Evolutionary conservation across 2,113 vertebrate genomes (phyloP), one percentile per base, ranked within the genome.

Genomic region (Erythrocercus mccallii): DNA sequence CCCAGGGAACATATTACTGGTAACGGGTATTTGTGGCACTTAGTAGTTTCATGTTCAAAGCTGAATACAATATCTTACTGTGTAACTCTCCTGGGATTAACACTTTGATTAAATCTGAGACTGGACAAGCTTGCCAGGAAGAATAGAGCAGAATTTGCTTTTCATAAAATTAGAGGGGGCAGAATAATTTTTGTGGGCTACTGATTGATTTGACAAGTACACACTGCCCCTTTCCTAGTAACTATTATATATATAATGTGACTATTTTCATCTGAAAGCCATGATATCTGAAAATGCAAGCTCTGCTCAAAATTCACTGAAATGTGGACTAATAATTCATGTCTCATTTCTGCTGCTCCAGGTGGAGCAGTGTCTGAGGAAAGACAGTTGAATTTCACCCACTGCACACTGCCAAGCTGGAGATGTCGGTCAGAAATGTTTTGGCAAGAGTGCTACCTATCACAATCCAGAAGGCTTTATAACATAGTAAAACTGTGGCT

Each of bases 81-180:
- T 96, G 96, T 94, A 97, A 97, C 94, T 96, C 92, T 95, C 88
- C 60, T 45, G 94, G 96, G 96, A 95, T 97, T 97, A 97, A 94
- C 93, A 96, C 95, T 94, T 91, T 77, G 94, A 96, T 96, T 97
- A 96, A 96, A 96, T 95, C 72, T 92, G 81, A 96, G 84, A 60
- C 92, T 92, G 77, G 88, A 90, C 70, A 64, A 66, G 40, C 84
- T 92, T 90, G 78, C 21, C 2, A 3, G 57, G 64, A 92, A 94
- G 74, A 96, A 88, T 66, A 86, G 51, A 68, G 87, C 95, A 92
- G 93, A 81, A 47, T 94, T 96, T 94, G 35, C 57, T 95, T 97
- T 86, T 76, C 68, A 23, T 31, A 91, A 89, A 44, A 48, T 24
- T 47, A 53, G 40, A 94, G 37, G 81, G 25, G 33, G 57, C 10